phyloP scores from a whole-genome alignment of 35 echinoderm and acorn worm genomes.

The Apostichopus parvimensis region DNA sequence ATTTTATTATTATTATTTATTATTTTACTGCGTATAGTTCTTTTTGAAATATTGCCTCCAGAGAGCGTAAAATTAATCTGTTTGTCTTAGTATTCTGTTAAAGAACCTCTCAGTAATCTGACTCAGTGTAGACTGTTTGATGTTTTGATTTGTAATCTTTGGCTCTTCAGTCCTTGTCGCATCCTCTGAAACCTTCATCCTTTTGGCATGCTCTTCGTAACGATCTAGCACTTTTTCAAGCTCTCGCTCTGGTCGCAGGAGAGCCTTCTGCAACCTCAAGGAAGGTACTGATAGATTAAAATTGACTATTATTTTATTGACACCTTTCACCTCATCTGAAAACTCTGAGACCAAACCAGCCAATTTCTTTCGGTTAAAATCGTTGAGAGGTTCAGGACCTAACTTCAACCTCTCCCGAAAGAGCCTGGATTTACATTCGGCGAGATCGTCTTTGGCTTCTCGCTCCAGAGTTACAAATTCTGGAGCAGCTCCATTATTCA shows the following conservation, averaged over 20 bases:
- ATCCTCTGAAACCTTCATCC: not conserved
- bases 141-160: not conserved
- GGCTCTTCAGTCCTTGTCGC: not conserved
- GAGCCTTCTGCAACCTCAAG: conserved; percentile 53
- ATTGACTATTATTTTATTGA: conserved; percentile 75
- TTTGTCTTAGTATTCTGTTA: not conserved
- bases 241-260: conserved; percentile 61
- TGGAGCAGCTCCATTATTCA: conserved; percentile 85
- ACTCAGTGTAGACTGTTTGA: not conserved
- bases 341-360: conserved; percentile 46
- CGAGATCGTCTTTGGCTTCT: conserved; percentile 56
- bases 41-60: too few relatives aligned
- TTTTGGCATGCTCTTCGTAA: not conserved
- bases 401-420: conserved; percentile 76
- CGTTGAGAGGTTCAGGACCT: conserved; percentile 73
- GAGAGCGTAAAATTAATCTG: not conserved
- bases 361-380: conserved; percentile 67
- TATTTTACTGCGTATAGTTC: too few relatives aligned
- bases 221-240: conserved; percentile 53
- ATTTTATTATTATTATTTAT: too few relatives aligned
- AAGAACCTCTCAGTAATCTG: not conserved
- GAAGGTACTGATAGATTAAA: conserved; percentile 73
- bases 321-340: conserved; percentile 16
- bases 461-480: conserved; percentile 74
- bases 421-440: conserved; percentile 49